Evolutionary conservation across 2,797 vertebrate genomes (phyloP).

Genomic region (Cercopithecus neglectus): DNA sequence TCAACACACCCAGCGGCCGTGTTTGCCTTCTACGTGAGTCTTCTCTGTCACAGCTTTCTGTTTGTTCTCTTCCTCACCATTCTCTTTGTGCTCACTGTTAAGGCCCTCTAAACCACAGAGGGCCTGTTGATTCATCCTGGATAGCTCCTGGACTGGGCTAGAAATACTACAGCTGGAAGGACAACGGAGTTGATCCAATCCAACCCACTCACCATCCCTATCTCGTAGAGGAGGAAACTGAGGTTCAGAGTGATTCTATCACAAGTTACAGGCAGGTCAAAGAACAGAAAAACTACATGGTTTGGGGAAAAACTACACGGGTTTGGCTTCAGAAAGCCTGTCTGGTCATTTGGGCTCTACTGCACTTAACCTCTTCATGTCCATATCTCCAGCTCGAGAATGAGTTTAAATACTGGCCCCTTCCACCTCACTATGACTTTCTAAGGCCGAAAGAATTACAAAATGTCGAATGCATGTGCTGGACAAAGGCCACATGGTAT

Average conservation of each 20-base stretch:
- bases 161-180: not conserved
- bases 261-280: not conserved
- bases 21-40: not conserved
- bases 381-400: not conserved
- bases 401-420: not conserved
- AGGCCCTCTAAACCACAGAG: not conserved
- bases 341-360: not conserved
- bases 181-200: not conserved
- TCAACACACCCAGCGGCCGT: not conserved
- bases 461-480: slow-evolving; percentile 23
- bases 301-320: not conserved
- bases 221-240: not conserved
- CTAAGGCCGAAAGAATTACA: slow-evolving; percentile 29
- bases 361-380: not conserved
- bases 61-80: not conserved
- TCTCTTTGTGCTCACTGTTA: not conserved
- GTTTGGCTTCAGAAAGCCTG: not conserved
- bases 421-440: slow-evolving; percentile 3
- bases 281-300: not conserved
- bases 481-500: slow-evolving; percentile 43
- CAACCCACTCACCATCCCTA: not conserved
- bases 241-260: not conserved
- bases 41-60: not conserved
- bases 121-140: not conserved
- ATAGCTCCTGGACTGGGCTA: not conserved